Evolutionary conservation across 2,113 vertebrate genomes (phyloP).

Genomic region (Oreochromis niloticus): DNA sequence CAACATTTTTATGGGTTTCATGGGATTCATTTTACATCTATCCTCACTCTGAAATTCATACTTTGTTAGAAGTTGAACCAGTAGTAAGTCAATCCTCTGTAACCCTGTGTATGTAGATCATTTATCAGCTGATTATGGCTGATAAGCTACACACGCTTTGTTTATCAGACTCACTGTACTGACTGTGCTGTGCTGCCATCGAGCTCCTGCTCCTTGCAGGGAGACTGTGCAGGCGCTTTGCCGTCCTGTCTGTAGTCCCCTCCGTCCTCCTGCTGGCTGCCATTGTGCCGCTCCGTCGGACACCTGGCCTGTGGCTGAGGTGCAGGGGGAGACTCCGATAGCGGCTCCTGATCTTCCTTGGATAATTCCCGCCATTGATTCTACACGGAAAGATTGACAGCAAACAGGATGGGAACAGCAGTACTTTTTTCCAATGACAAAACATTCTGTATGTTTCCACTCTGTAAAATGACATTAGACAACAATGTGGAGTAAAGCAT

Average conservation of each 20-base stretch:
- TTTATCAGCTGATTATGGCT: background rate
- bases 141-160: background rate
- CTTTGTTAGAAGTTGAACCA: background rate
- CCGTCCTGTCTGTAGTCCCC: conserved; percentile 67
- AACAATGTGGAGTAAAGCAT: too few relatives aligned
- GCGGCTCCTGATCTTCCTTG: conserved; percentile 81
- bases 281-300: conserved; percentile 76
- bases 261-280: conserved; percentile 67
- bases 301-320: conserved; percentile 55
- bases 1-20: background rate
- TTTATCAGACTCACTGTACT: conserved; percentile 13
- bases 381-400: conserved; percentile 45
- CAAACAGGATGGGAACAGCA: background rate
- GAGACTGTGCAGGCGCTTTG: conserved; percentile 54
- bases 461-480: background rate
- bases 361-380: conserved; percentile 84
- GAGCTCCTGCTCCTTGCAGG: conserved; percentile 72
- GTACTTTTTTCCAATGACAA: background rate
- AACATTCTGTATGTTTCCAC: background rate
- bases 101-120: background rate
- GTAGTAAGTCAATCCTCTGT: background rate
- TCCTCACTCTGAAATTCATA: background rate
- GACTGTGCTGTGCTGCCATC: conserved; percentile 79
- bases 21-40: background rate
- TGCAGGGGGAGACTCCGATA: conserved; percentile 67